Conservation (phyloP, 2,888 invertebrate species). For the Spodoptera exigua region DNA sequence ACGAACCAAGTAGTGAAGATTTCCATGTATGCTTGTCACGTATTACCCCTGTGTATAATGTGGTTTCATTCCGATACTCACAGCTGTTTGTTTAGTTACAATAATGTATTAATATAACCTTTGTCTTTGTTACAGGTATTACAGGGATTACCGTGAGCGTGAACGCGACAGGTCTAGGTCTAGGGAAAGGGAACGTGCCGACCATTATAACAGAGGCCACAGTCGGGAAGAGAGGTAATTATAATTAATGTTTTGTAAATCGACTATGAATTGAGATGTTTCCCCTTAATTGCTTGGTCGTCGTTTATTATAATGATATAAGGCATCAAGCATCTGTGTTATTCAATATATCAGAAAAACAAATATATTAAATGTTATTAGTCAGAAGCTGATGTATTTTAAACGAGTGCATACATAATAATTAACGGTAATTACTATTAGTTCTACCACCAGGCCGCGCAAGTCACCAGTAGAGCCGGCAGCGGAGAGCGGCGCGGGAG, state of each 20-base stretch:
- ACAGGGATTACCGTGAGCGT: slow-evolving; percentile 89
- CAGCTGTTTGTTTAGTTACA: too few relatives aligned
- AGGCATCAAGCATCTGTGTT: too few relatives aligned
- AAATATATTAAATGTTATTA: too few relatives aligned
- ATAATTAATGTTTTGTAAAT: not conserved
- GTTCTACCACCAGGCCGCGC: slow-evolving; percentile 82
- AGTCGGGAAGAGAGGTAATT: slow-evolving; percentile 93
- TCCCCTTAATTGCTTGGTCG: too few relatives aligned
- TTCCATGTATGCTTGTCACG: slow-evolving; percentile 21
- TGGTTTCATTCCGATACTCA: slow-evolving; percentile 7
- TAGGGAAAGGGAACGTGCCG: slow-evolving; percentile 91
- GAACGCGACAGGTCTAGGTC: slow-evolving; percentile 94
- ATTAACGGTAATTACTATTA: slow-evolving; percentile 13
- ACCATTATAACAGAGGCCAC: slow-evolving; percentile 93
- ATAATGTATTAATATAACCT: slow-evolving; percentile 3
- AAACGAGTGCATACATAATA: not conserved
- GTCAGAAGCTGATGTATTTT: too few relatives aligned
- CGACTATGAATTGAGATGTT: not conserved
- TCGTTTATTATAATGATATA: too few relatives aligned
- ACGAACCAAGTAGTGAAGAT: too few relatives aligned
- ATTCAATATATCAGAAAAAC: too few relatives aligned
- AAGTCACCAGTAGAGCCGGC: slow-evolving; percentile 89
- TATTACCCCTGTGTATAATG: slow-evolving; percentile 23
- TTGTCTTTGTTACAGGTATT: slow-evolving; percentile 80
- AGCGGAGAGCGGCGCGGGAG: slow-evolving; percentile 84